Conservation (phyloP, 2,113 vertebrate species). For the Eptesicus fuscus region DNA sequence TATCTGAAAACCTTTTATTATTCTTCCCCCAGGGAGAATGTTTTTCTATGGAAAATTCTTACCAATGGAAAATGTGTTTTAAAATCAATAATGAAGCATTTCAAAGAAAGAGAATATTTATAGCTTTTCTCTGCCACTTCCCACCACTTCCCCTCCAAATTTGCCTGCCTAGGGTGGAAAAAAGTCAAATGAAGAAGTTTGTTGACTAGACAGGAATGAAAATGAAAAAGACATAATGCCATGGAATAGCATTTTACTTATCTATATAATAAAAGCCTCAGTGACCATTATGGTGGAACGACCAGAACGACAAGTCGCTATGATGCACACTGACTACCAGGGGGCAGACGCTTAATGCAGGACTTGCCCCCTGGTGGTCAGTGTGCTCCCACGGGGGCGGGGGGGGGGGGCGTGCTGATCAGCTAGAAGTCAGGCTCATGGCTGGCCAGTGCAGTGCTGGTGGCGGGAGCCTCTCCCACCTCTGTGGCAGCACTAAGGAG, state of each 20-base stretch:
- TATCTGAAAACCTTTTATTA: neutral
- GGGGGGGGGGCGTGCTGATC: too few relatives aligned
- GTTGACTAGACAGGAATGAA: neutral
- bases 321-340: too few relatives aligned
- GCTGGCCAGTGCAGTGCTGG: too few relatives aligned
- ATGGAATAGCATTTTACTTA: neutral
- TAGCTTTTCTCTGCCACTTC: neutral
- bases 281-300: too few relatives aligned
- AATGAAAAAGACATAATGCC: neutral
- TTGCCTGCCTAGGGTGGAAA: neutral
- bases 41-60: neutral
- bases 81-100: neutral
- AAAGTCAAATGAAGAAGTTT: neutral
- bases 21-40: neutral
- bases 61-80: neutral
- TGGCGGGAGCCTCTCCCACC: too few relatives aligned
- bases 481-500: too few relatives aligned
- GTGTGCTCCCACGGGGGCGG: too few relatives aligned
- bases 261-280: too few relatives aligned
- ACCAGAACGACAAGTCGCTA: too few relatives aligned
- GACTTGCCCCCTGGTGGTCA: too few relatives aligned
- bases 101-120: neutral
- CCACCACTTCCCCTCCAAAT: fast-evolving
- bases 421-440: too few relatives aligned
- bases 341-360: too few relatives aligned